Evolutionary conservation across 2,113 vertebrate species (phyloP).

Genomic region (Toxotes jaculatrix): DNA sequence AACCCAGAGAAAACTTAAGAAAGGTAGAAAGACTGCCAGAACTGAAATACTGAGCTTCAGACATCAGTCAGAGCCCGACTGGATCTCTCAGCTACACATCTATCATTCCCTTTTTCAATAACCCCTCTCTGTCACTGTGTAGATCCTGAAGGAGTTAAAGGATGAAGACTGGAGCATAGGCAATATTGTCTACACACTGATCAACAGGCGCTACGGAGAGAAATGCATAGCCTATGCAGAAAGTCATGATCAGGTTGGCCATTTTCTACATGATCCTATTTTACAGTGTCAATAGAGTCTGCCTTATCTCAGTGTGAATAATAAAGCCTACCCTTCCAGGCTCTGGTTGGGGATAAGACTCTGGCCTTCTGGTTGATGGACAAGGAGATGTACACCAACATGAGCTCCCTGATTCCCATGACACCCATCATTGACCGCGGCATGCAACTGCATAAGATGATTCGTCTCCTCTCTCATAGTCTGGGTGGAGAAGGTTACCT

Average conservation of each 20-base stretch:
- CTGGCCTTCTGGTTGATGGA: constrained; percentile 99
- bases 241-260: constrained; percentile 94
- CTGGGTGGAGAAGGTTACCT: constrained; percentile 97
- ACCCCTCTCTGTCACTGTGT: constrained; percentile 65
- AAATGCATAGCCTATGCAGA: constrained; percentile 96
- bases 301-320: neutral
- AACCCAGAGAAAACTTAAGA: constrained; percentile 72
- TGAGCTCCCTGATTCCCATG: constrained; percentile 90
- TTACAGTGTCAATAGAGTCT: neutral
- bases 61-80: constrained; percentile 67
- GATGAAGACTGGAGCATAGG: constrained; percentile 98
- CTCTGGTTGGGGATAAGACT: constrained; percentile 96
- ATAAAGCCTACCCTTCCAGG: constrained; percentile 78
- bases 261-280: neutral
- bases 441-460: constrained; percentile 99
- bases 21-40: constrained; percentile 57
- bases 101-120: constrained; percentile 74
- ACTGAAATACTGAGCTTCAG: constrained; percentile 58
- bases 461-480: constrained; percentile 94
- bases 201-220: constrained; percentile 92
- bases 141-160: constrained; percentile 96
- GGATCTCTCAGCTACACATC: constrained; percentile 69
- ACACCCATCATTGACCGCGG: constrained; percentile 94
- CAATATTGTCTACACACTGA: constrained; percentile 92
- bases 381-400: constrained; percentile 98